Conservation (phyloP, 2,113 vertebrate genomes). For the cat (Felis catus) region F.catus_Fca126_mat1.0 CM031421.1:108513501-108514000, state of each 20-base stretch:
- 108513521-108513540: slow-evolving; percentile 80
- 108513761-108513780: slow-evolving; percentile 34
- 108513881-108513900: slow-evolving; percentile 73
- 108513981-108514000: slow-evolving; percentile 75
- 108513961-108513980: slow-evolving; percentile 65
- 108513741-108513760: slow-evolving; percentile 67
- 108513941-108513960: slow-evolving; percentile 80
- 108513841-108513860: slow-evolving; percentile 75
- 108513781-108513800: slow-evolving; percentile 68
- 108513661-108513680: slow-evolving; percentile 40
- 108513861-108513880: slow-evolving; percentile 79
- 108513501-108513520: slow-evolving; percentile 70
- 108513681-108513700: slow-evolving; percentile 18
- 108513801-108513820: slow-evolving; percentile 69
- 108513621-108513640: slow-evolving; percentile 57
- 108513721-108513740: neutral
- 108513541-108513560: slow-evolving; percentile 80
- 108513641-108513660: slow-evolving; percentile 46
- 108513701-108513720: slow-evolving; percentile 14
- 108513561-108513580: slow-evolving; percentile 23
- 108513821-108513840: slow-evolving; percentile 73
- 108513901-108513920: slow-evolving; percentile 74
- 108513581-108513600: slow-evolving; percentile 57
- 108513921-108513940: slow-evolving; percentile 82
- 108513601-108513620: slow-evolving; percentile 66